These are phyloP conservation scores for Panonychus citri DNA, from an alignment of 1,140 invertebrate genomes.

Conservation along the genomic window DNA sequence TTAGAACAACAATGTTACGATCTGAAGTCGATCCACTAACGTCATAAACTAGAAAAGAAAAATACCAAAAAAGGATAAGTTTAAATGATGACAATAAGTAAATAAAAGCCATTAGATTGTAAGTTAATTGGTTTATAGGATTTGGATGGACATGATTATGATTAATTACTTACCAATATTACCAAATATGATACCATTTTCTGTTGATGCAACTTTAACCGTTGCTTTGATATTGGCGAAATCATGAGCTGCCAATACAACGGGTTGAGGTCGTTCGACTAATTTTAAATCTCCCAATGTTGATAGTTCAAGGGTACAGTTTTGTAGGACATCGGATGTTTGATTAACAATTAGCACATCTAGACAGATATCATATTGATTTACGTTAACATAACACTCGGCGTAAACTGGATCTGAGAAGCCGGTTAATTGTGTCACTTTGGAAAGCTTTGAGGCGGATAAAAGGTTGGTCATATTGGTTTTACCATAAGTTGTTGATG, in stretches of 20 bases:
- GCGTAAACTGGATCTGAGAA: constrained; percentile 98
- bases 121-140: too few species aligned
- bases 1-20: constrained; percentile 87
- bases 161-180: constrained; percentile 54
- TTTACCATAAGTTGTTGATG: constrained; percentile 39
- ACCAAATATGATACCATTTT: constrained; percentile 98
- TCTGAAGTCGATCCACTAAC: constrained; percentile 75
- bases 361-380: constrained; percentile 95
- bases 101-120: too few species aligned
- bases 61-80: constrained; percentile 10
- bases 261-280: constrained; percentile 84
- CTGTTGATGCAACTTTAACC: constrained; percentile 82
- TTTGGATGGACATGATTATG: neutral
- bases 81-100: neutral
- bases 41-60: constrained; percentile 52
- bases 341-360: constrained; percentile 95
- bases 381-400: constrained; percentile 95
- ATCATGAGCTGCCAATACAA: constrained; percentile 83
- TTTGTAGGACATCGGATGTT: constrained; percentile 87
- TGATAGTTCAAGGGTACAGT: constrained; percentile 87
- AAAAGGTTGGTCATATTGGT: constrained; percentile 19
- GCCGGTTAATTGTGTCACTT: constrained; percentile 93
- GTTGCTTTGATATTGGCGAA: constrained; percentile 96
- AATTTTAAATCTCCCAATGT: constrained; percentile 88
- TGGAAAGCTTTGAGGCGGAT: constrained; percentile 17